Base-by-base conservation (phyloP, 2,113 vertebrate genomes). In the Oriolus oriolus region DNA sequence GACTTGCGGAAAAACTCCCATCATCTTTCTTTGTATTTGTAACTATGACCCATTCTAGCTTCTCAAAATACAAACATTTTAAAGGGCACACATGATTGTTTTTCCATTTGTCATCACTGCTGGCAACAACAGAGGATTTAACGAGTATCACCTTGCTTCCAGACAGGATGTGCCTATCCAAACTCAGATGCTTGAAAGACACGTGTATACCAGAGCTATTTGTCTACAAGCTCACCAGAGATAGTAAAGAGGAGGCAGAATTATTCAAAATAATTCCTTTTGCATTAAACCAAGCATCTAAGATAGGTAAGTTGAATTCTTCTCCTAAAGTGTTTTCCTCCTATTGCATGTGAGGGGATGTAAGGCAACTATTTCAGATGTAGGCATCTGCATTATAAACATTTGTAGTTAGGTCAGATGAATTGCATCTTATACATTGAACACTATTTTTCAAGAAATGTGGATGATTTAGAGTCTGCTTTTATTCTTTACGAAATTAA, bases 401-500 rank as follows among this genome's bases (percentile, higher is more conserved):
- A 30, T 35, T 76, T 80, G 37, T 18, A 39, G 17, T 57, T 65
- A 70, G 11, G 24, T 44, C 7, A 71, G 66, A 81, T 31, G 4
- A 74, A 49, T 35, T 70, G 4, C 39, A 59, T 74, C 5, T 78
- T 75, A 26, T 39, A 56, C 14, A 21, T 74, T 75, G 27, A 20
- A 70, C 14, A 9, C 2, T 42, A 39, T 65, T 89, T 93, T 73
- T 80, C 1, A 50, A 31, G 73, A 91, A 65, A 33, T 45, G 1
- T 20, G 16, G 8, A 39, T 81, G 5, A 77, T 87, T 84, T 78
- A 53, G 23, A 78, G 64, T 60, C 12, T 78, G 11, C 3, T 66
- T 93, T 82, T 78, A 47, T 60, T 93, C 56, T 60, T 87, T 35
- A 75, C 41, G 6, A 84, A 91, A 82, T 82, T 75, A 84, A 82